These are phyloP conservation scores for Nebria salina DNA, from an alignment of 2,888 invertebrate species.

Conservation along the genomic window DNA sequence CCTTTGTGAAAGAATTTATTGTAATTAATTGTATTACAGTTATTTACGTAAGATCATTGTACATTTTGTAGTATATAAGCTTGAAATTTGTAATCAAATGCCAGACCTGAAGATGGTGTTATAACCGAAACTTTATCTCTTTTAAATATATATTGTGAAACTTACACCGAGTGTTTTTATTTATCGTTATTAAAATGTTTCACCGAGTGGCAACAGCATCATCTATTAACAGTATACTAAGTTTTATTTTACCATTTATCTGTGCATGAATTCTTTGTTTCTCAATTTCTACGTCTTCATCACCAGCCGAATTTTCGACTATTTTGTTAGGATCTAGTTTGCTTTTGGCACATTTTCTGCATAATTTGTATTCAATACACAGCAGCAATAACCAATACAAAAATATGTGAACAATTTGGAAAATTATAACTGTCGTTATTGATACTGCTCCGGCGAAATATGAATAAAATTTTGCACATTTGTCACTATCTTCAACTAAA, in stretches of 20 bases:
- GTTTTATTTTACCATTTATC: slow-evolving; percentile 11
- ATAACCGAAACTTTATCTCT: too few relatives aligned
- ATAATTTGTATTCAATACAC: slow-evolving; percentile 56
- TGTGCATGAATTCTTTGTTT: slow-evolving; percentile 54
- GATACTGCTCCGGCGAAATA: slow-evolving; percentile 5
- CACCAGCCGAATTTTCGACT: slow-evolving; percentile 27
- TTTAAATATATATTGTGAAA: too few relatives aligned
- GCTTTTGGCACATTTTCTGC: background rate
- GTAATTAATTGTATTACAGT: too few relatives aligned
- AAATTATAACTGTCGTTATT: slow-evolving; percentile 17
- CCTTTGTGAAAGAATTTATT: too few relatives aligned
- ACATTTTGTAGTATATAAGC: too few relatives aligned
- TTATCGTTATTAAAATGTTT: too few relatives aligned
- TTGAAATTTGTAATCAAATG: too few relatives aligned
- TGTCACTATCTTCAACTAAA: slow-evolving; percentile 12
- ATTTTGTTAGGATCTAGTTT: slow-evolving; percentile 20
- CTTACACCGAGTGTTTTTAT: too few relatives aligned
- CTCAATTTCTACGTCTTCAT: slow-evolving; percentile 60
- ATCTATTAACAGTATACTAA: too few relatives aligned
- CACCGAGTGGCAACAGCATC: too few relatives aligned
- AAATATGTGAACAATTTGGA: slow-evolving; percentile 20
- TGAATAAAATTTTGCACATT: slow-evolving; percentile 22
- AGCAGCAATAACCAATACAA: slow-evolving; percentile 19
- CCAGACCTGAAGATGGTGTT: too few relatives aligned
- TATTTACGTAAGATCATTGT: too few relatives aligned